phyloP scores from a whole-genome alignment of 2,797 vertebrate species.

The Macroramphosus scolopax region DNA sequence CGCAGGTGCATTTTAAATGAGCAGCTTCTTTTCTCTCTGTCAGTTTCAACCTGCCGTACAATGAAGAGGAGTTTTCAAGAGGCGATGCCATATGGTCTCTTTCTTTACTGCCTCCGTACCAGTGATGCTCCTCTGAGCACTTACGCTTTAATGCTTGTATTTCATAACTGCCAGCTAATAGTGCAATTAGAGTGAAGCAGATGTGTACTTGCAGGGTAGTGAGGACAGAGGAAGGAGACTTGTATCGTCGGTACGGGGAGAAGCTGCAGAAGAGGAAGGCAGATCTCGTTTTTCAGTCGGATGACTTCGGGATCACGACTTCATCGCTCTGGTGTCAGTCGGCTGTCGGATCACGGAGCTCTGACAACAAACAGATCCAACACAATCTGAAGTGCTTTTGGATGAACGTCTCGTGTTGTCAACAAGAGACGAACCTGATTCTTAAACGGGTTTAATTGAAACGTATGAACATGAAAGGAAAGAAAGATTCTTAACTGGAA shows the following conservation, averaged over 20 bases:
- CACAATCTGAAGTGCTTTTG: no score
- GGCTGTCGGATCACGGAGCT: background rate
- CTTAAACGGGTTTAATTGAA: no score
- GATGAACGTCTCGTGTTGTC: no score
- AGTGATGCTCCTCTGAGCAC: conserved; percentile 41
- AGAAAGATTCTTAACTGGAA: background rate
- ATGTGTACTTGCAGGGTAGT: no score
- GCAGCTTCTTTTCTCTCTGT: conserved; percentile 5
- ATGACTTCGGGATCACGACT: no score
- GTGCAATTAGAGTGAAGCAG: no score
- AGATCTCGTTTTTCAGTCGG: no score
- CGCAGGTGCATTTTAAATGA: conserved; percentile 24
- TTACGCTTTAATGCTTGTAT: conserved; percentile 44
- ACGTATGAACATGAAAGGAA: no score
- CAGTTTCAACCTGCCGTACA: conserved; percentile 37
- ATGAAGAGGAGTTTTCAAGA: conserved; percentile 45
- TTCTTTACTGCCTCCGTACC: conserved; percentile 8
- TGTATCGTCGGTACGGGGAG: conserved; percentile 23
- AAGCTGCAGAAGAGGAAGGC: conserved; percentile 25
- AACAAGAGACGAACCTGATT: no score
- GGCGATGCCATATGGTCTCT: conserved; percentile 27
- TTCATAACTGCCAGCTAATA: conserved; percentile 52
- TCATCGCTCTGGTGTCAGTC: no score
- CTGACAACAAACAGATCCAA: no score
- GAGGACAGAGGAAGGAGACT: conserved; percentile 24